Base-by-base conservation (phyloP, 2,113 vertebrate genomes). In the Chloropsis cyanopogon region DNA sequence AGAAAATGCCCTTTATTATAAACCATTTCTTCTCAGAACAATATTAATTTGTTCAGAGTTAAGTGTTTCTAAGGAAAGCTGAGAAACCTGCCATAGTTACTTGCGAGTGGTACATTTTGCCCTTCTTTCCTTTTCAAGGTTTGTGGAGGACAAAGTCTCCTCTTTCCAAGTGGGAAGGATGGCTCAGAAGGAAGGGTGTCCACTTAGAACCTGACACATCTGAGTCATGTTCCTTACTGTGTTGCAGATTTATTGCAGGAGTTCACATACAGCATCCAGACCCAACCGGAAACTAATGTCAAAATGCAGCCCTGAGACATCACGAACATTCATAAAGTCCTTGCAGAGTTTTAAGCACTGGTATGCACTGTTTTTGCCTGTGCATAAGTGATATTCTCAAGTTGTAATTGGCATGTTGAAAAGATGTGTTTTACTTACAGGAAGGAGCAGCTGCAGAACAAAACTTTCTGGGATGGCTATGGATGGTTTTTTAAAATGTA, bases 381-480 rank as follows among this genome's bases (percentile, higher is more conserved):
- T 63, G 41, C 12, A 2, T 12, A 35, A 10, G 17, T 52, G 52
- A 26, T 79, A 56, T 71, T 81, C 44, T 78, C 42, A 60, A 64
- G 64, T 1, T 2, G 33, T 31, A 47, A 52, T 0, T 14, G 11
- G 21, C 0, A 0, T 17, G 6, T 39, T 84, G 60, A 75, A 84
- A 59, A 12, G 16, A 39, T 17, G 26, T 7, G 3, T 46, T 37
- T 37, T 29, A 33, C 13, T 56, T 86, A 53, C 0, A 8, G 42
- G 71, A 70, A 75, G 11, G 14, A 88, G 7, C 25, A 88, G 39
- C 53, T 79, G 66, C 33, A 78, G 44, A 92, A 24, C 11, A 82
- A 75, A 47, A 25, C 4, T 63, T 54, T 63, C 54, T 60, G 39
- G 21, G 12, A 73, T 22, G 26, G 5, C 0, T 72, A 10, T 29